Conservation (phyloP, 2,797 vertebrate genomes). For the Psittacula derbiana region DNA sequence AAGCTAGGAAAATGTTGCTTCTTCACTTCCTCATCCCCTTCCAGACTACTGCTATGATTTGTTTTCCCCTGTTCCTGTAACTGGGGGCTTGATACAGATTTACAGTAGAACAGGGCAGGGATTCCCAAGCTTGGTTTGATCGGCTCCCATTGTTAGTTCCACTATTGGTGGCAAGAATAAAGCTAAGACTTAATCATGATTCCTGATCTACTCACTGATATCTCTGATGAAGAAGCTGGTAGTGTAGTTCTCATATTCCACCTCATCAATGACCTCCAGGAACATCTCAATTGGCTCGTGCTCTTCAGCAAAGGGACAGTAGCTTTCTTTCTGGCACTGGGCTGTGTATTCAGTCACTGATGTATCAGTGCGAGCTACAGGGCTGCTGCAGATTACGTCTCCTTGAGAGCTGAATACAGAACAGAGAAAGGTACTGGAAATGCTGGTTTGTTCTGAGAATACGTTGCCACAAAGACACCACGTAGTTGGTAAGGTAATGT, state of each 20-base stretch:
- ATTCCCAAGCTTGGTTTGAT: not conserved
- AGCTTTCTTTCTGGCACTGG: conserved; percentile 58
- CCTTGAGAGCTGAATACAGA: conserved; percentile 58
- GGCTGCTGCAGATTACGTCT: conserved; percentile 58
- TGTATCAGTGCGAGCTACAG: not conserved
- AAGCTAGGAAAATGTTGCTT: not conserved
- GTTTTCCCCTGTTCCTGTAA: conserved; percentile 26
- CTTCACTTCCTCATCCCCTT: conserved; percentile 47
- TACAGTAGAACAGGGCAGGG: conserved; percentile 4
- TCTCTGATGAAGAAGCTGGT: conserved; percentile 77
- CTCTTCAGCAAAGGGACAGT: conserved; percentile 75
- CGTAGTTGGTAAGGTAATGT: not conserved
- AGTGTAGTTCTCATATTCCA: conserved; percentile 74
- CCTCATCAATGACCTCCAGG: conserved; percentile 57
- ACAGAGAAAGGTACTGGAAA: not conserved
- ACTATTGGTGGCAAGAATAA: not conserved
- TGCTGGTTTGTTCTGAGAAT: not conserved
- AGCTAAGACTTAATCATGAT: not conserved
- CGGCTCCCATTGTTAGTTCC: not conserved
- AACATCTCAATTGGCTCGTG: conserved; percentile 42
- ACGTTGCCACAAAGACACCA: not conserved
- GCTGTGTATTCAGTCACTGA: conserved; percentile 22
- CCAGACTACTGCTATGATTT: not conserved
- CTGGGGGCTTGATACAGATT: not conserved
- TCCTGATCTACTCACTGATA: conserved; percentile 71